phyloP scores from a whole-genome alignment of 2,113 vertebrate genomes.

The Xenopus laevis region DNA sequence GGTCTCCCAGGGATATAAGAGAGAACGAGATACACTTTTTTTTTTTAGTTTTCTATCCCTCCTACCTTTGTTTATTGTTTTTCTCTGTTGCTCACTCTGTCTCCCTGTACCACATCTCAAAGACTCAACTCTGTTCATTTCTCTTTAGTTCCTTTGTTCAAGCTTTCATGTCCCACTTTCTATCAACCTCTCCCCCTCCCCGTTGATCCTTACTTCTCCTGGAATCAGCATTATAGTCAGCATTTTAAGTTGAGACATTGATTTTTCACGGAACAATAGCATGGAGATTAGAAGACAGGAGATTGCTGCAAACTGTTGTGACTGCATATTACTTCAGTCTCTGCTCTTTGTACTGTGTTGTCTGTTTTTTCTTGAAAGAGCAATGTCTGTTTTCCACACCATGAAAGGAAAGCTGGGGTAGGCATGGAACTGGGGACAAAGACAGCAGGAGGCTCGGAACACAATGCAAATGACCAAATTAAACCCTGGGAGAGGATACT shows the following conservation, averaged over 20 bases:
- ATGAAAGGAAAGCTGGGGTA: constrained; percentile 31
- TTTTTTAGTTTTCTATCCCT: no score
- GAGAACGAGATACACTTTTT: no score
- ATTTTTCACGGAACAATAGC: constrained; percentile 34
- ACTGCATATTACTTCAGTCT: constrained; percentile 3
- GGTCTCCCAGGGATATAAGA: no score
- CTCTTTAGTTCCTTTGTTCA: no score
- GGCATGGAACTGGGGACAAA: constrained; percentile 14
- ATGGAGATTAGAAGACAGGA: constrained; percentile 22
- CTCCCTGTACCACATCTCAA: no score
- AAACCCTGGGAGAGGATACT: constrained; percentile 2
- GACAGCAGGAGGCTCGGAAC: constrained; percentile 9
- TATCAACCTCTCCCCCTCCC: background rate
- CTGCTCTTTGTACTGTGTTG: constrained; percentile 17
- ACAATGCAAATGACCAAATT: constrained; percentile 31
- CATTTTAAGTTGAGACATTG: constrained; percentile 7
- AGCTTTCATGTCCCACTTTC: background rate
- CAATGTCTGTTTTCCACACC: constrained; percentile 3
- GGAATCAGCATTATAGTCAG: background rate
- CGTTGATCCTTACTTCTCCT: background rate
- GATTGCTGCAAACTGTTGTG: constrained; percentile 27
- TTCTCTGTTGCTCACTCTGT: no score
- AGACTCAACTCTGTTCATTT: no score
- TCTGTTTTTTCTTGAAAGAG: constrained; percentile 1
- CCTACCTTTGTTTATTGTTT: no score